Percentiles rank a stretch among this genome's conserved stretches.
phyloP scores from a whole-genome alignment of 2,113 vertebrate genomes.

The Capreolus pygargus region DNA sequence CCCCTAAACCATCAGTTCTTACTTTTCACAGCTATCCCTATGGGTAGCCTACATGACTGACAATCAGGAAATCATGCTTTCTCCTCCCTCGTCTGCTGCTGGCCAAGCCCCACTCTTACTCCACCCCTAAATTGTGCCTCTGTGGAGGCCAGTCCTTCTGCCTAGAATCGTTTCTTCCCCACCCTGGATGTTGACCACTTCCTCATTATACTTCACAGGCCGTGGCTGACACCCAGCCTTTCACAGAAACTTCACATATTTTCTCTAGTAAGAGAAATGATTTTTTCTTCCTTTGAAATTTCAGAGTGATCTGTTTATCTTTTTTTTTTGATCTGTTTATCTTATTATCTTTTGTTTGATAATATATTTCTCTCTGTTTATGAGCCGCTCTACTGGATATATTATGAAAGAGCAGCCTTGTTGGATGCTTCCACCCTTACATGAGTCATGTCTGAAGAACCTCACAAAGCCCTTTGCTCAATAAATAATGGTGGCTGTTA shows the following conservation, averaged over 20 bases:
- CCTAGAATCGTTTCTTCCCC: background rate
- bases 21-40: background rate
- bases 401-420: background rate
- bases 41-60: background rate
- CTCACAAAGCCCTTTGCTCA: background rate
- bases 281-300: background rate
- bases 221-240: background rate
- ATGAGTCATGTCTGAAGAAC: background rate
- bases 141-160: background rate
- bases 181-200: fast-evolving
- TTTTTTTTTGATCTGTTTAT: background rate
- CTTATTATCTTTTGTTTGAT: background rate
- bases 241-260: background rate
- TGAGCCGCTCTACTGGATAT: background rate
- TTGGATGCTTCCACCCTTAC: background rate
- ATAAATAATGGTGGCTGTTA: background rate
- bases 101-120: no score
- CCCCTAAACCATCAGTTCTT: background rate
- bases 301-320: background rate
- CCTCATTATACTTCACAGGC: fast-evolving
- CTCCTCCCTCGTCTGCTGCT: fast-evolving
- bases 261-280: background rate
- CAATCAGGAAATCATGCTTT: background rate
- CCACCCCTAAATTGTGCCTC: background rate
- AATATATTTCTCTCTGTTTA: background rate